Evolutionary conservation across 2,797 vertebrate genomes (phyloP).

Genomic region (Zenarchopterus dispar): DNA sequence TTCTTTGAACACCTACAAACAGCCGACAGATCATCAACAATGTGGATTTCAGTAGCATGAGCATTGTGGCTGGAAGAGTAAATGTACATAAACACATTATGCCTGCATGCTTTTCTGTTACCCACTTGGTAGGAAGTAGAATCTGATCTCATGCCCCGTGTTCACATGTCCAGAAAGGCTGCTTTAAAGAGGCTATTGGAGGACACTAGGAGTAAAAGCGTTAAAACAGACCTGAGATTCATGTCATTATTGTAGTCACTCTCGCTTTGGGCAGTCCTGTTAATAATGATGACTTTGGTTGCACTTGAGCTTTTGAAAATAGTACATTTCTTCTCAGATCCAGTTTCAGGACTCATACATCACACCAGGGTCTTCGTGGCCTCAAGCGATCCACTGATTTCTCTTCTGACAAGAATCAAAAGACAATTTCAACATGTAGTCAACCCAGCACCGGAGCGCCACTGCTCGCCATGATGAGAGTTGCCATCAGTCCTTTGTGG

Average conservation of each 20-base stretch:
- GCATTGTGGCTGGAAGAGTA: too few relatives aligned
- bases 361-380: slow-evolving; percentile 56
- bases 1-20: too few relatives aligned
- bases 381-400: slow-evolving; percentile 66
- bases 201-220: too few relatives aligned
- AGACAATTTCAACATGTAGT: slow-evolving; percentile 76
- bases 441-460: slow-evolving; percentile 43
- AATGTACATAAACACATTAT: too few relatives aligned
- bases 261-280: too few relatives aligned
- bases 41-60: too few relatives aligned
- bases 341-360: slow-evolving; percentile 62
- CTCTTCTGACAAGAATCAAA: slow-evolving; percentile 55
- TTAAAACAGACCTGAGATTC: background rate
- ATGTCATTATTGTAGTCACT: background rate
- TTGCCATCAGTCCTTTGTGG: slow-evolving; percentile 71
- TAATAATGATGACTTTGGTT: slow-evolving; percentile 15
- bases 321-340: slow-evolving; percentile 51
- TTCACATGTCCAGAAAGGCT: too few relatives aligned
- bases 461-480: slow-evolving; percentile 44
- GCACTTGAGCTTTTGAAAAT: slow-evolving; percentile 32
- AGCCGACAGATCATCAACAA: too few relatives aligned
- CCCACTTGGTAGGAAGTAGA: too few relatives aligned
- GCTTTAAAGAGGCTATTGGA: too few relatives aligned
- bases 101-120: too few relatives aligned
- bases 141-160: too few relatives aligned